Percentiles rank a stretch among this genome's conserved stretches.
Evolutionary conservation across 2,888 invertebrate genomes (phyloP).

Genomic region (Perdita meconis): DNA sequence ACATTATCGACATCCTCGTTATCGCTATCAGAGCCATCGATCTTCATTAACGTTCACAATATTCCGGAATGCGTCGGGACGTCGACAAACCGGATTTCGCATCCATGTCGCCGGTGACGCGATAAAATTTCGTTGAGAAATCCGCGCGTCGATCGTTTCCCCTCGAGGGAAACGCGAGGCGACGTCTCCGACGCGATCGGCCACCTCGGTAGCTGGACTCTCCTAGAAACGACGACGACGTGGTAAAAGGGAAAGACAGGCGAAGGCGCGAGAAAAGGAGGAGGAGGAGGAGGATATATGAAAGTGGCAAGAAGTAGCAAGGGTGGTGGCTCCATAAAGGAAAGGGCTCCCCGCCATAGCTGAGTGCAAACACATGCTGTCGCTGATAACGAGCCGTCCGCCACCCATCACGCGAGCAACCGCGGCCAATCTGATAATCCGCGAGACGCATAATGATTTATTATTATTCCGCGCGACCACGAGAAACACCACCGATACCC

Average conservation of each 20-base stretch:
- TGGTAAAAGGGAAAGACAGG: neutral
- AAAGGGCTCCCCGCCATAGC: constrained; percentile 51
- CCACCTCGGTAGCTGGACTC: constrained; percentile 21
- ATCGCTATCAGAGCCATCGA: constrained; percentile 59
- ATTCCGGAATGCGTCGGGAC: constrained; percentile 34
- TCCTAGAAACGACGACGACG: constrained; percentile 6
- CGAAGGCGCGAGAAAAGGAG: constrained; percentile 7
- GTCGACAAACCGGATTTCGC: constrained; percentile 61
- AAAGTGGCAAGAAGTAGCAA: constrained; percentile 38
- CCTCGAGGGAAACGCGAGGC: constrained; percentile 24
- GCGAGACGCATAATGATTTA: constrained; percentile 75
- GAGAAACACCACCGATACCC: constrained; percentile 28
- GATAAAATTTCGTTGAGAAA: neutral
- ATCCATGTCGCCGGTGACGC: constrained; percentile 16
- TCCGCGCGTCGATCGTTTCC: constrained; percentile 2
- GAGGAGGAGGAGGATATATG: neutral
- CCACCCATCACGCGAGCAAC: constrained; percentile 67
- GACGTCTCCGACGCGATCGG: constrained; percentile 47
- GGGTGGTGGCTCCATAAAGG: constrained; percentile 44
- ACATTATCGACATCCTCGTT: constrained; percentile 55
- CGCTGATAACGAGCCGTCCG: constrained; percentile 71
- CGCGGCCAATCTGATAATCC: constrained; percentile 72
- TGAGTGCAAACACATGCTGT: constrained; percentile 80
- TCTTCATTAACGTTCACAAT: constrained; percentile 67
- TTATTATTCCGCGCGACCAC: constrained; percentile 51